These are phyloP conservation scores for Bombus superbus DNA, from an alignment of 1,140 invertebrate species.

Conservation along the genomic window DNA sequence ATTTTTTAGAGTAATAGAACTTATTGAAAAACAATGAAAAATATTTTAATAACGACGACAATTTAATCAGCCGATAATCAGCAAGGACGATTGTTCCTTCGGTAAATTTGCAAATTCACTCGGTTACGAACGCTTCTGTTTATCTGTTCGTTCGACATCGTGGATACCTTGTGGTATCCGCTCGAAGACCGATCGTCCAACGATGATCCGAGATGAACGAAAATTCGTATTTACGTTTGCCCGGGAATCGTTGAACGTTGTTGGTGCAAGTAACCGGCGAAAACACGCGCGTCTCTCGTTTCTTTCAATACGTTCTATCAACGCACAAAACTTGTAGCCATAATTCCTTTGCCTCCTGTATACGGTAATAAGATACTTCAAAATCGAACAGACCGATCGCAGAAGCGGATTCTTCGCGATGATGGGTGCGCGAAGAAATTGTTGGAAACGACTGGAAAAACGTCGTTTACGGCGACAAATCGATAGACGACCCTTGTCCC, in stretches of 20 bases:
- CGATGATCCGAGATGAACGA: too few relatives aligned
- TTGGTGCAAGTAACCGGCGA: too few relatives aligned
- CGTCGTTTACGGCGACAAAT: too few relatives aligned
- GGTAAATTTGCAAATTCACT: background rate
- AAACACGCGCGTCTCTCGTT: background rate
- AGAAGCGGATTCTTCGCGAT: background rate
- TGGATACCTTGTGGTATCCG: too few relatives aligned
- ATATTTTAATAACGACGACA: slow-evolving; percentile 8
- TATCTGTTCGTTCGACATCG: too few relatives aligned
- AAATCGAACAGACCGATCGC: background rate
- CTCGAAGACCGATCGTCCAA: background rate
- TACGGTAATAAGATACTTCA: background rate
- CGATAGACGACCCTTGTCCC: too few relatives aligned
- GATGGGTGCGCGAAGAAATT: too few relatives aligned
- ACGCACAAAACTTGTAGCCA: background rate
- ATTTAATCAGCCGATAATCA: background rate
- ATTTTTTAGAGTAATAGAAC: slow-evolving; percentile 6
- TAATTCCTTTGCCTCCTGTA: background rate
- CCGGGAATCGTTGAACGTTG: background rate
- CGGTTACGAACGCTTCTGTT: background rate
- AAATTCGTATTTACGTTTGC: background rate
- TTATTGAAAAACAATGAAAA: background rate
- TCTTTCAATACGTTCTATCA: slow-evolving; percentile 4
- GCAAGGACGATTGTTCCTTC: background rate
- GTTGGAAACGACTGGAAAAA: too few relatives aligned